Base-by-base conservation (phyloP, 2,797 vertebrate species). In the Pseudomugil gertrudae region DNA sequence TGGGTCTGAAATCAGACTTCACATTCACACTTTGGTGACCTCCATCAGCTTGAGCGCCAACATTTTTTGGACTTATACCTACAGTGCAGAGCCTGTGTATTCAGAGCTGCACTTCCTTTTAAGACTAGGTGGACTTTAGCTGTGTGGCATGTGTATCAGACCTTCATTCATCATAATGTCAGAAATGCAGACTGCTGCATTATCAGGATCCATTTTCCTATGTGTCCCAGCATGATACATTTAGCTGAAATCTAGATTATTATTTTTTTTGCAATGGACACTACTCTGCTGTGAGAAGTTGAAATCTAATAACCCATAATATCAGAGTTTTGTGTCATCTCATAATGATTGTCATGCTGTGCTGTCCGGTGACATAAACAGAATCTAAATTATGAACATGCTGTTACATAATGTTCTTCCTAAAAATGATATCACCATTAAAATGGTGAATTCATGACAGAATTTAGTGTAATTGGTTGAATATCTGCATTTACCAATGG, bases 21-120 rank as follows among this genome's bases (percentile, higher is more conserved):
- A 60, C 43, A 80, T 81, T 77, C 75, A 74, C 74, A 78, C 67
- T 72, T 59, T 67, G 60, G 50, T 81, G 72, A 81, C 72, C 78
- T 80, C 63, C 67, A 80, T 79, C 80, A 75, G 76, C 69, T 63
- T 36, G 35, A 75, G 72, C 38, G 10, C 68, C 21, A 43, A 71
- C 1, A 2, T 63, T 53, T 54, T 76, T 61, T 47, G 48, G 66
- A 79, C 45, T 72, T 30, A 69, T n/a, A 75, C 57, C 63, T 63
- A 50, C 29, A 40, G 76, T 11, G 9, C 69, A 63, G 68, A 35
- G 53, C 40, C 63, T 72, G 68, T 71, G 15, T 33, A 61, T 73
- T 71, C 48, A 62, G 19, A 52, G 15, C 24, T 35, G 38, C 5
- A 8, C 36, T 21, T 19, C 26, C 29, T 38, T 64, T 62, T 71